A percentile compares a stretch with the other conserved stretches of the same genome.
These are phyloP conservation scores for Vireo altiloquus DNA, from an alignment of 2,113 vertebrate genomes.

Conservation along the genomic window DNA sequence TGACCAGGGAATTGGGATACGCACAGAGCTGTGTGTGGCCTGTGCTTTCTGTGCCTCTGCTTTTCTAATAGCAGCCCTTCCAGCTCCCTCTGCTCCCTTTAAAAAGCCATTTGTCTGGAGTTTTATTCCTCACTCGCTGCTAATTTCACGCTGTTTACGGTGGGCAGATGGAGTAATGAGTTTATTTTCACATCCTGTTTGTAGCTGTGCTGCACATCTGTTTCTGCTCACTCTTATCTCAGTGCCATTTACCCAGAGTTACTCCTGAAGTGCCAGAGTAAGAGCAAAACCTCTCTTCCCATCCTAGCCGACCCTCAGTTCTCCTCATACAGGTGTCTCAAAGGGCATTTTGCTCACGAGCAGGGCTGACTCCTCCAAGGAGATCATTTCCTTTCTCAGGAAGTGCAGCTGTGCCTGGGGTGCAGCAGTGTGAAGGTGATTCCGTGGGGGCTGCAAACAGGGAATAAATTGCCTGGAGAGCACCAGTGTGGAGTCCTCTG, in stretches of 20 bases:
- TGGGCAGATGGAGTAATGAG: constrained; percentile 52
- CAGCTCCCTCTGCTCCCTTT: constrained; percentile 36
- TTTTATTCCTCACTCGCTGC: constrained; percentile 36
- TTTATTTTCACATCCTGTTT: constrained; percentile 58
- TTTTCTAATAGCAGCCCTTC: background rate
- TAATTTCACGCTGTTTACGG: constrained; percentile 41
- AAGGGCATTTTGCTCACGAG: background rate
- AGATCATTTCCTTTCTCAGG: background rate
- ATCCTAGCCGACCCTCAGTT: background rate
- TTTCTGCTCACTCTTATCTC: constrained; percentile 23
- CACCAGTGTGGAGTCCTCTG: rapidly evolving
- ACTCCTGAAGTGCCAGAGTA: background rate
- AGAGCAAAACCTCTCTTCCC: background rate
- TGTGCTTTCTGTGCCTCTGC: background rate
- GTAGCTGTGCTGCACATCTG: constrained; percentile 17
- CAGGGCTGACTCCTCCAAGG: background rate
- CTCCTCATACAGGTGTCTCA: background rate
- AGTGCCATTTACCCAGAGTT: background rate
- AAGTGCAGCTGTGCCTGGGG: background rate
- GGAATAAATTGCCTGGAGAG: background rate
- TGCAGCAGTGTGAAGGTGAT: background rate
- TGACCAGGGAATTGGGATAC: background rate
- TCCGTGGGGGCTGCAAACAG: rapidly evolving
- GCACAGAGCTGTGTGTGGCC: rapidly evolving
- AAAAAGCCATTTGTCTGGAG: constrained; percentile 39